These are phyloP conservation scores for Acrobasis repandana DNA, from an alignment of 2,888 invertebrate genomes.

Conservation along the genomic window DNA sequence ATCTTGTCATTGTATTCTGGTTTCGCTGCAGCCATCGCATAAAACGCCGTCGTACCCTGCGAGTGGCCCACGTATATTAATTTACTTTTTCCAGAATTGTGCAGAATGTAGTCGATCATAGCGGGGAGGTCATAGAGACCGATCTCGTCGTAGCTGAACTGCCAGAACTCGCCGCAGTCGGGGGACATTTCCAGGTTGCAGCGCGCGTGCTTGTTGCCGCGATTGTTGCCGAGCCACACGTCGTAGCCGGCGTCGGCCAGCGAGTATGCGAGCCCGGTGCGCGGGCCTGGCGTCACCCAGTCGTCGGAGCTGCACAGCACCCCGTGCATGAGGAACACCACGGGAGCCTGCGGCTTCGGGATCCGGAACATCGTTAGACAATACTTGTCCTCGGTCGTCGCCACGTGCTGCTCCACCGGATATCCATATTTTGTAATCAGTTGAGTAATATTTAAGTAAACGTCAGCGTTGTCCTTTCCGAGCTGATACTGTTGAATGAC, in stretches of 20 bases:
- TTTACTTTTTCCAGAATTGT: conserved; percentile 75
- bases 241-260: conserved; percentile 86
- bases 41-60: conserved; percentile 84
- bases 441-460: conserved; percentile 34
- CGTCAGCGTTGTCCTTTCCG: conserved; percentile 33
- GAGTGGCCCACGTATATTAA: conserved; percentile 91
- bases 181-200: conserved; percentile 70
- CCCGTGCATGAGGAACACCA: conserved; percentile 88
- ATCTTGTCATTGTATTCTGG: conserved; percentile 85
- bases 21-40: conserved; percentile 81
- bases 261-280: conserved; percentile 68
- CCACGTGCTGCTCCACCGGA: conserved; percentile 57
- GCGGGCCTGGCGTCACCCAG: conserved; percentile 85
- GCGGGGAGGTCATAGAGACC: conserved; percentile 89
- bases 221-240: conserved; percentile 89
- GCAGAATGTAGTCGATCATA: conserved; percentile 86
- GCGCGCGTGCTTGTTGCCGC: conserved; percentile 86
- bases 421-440: conserved; percentile 40
- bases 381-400: conserved; percentile 88
- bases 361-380: conserved; percentile 88
- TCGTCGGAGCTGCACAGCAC: conserved; percentile 86
- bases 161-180: conserved; percentile 74
- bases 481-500: neutral
- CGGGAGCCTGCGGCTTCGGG: conserved; percentile 62
- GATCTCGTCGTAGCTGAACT: conserved; percentile 91